A percentile compares a stretch with the other conserved stretches of the same genome.
These are phyloP conservation scores for Tyrannus savana DNA, from an alignment of 2,113 vertebrate species.

Conservation along the genomic window DNA sequence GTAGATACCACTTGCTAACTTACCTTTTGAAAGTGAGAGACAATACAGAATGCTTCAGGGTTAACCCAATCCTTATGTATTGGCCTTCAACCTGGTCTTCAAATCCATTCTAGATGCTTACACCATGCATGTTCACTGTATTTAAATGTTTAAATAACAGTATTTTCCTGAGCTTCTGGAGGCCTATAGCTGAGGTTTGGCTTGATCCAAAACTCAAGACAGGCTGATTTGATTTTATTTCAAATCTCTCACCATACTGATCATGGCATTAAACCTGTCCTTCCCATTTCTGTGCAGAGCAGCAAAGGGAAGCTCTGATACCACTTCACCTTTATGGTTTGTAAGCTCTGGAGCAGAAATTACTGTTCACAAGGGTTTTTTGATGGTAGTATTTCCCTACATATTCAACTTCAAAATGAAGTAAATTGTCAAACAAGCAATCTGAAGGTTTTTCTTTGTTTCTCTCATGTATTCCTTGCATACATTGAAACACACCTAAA, in stretches of 20 bases:
- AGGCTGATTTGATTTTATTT: background rate
- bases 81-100: background rate
- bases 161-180: background rate
- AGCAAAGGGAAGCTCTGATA: background rate
- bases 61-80: background rate
- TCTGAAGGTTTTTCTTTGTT: background rate
- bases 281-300: background rate
- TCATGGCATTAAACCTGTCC: background rate
- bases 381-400: background rate
- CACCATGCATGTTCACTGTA: rapidly evolving
- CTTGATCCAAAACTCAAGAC: background rate
- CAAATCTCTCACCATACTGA: background rate
- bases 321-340: background rate
- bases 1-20: background rate
- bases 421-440: background rate
- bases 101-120: background rate
- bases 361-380: background rate
- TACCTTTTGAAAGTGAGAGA: background rate
- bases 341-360: background rate
- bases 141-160: background rate
- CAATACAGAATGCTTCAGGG: background rate
- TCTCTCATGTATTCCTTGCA: background rate
- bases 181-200: background rate
- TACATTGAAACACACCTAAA: background rate
- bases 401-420: background rate